Percentiles rank a stretch among this genome's conserved stretches.
These are phyloP conservation scores for Meliscaeva auricollis DNA, from an alignment of 2,888 invertebrate species.

Conservation along the genomic window DNA sequence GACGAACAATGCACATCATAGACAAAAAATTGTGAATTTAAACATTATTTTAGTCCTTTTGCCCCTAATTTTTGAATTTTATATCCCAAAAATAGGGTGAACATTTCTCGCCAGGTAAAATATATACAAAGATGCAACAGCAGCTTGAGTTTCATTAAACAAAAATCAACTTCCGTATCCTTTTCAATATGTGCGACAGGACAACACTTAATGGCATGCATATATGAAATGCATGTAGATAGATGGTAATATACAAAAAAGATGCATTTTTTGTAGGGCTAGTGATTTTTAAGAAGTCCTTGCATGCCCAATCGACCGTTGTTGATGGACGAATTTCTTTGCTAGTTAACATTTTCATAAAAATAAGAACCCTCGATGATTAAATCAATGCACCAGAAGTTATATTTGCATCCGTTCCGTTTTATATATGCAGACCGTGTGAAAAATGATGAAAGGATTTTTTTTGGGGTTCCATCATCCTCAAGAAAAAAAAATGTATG, in stretches of 20 bases:
- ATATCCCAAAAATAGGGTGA: slow-evolving; percentile 28
- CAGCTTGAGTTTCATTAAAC: slow-evolving; percentile 63
- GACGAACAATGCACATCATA: slow-evolving; percentile 20
- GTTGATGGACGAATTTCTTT: slow-evolving; percentile 27
- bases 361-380: slow-evolving; percentile 48
- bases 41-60: slow-evolving; percentile 40
- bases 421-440: slow-evolving; percentile 21
- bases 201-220: slow-evolving; percentile 54
- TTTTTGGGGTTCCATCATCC: too few species aligned
- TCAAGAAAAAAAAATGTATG: too few species aligned
- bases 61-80: slow-evolving; percentile 52
- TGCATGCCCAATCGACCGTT: slow-evolving; percentile 57
- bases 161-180: slow-evolving; percentile 63
- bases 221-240: too few species aligned
- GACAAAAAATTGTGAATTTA: slow-evolving; percentile 24
- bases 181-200: slow-evolving; percentile 46
- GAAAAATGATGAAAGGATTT: slow-evolving; percentile 33
- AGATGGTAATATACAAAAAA: slow-evolving; percentile 31
- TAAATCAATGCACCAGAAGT: slow-evolving; percentile 29
- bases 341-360: background rate
- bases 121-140: slow-evolving; percentile 6
- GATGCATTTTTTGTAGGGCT: slow-evolving; percentile 8
- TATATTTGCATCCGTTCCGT: slow-evolving; percentile 65
- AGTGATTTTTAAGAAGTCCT: slow-evolving; percentile 25
- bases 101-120: slow-evolving; percentile 62